A percentile compares a stretch with the other conserved stretches of the same genome.
These are phyloP conservation scores for Lepidotrigona ventralis DNA, from an alignment of 1,140 invertebrate species.

Conservation along the genomic window DNA sequence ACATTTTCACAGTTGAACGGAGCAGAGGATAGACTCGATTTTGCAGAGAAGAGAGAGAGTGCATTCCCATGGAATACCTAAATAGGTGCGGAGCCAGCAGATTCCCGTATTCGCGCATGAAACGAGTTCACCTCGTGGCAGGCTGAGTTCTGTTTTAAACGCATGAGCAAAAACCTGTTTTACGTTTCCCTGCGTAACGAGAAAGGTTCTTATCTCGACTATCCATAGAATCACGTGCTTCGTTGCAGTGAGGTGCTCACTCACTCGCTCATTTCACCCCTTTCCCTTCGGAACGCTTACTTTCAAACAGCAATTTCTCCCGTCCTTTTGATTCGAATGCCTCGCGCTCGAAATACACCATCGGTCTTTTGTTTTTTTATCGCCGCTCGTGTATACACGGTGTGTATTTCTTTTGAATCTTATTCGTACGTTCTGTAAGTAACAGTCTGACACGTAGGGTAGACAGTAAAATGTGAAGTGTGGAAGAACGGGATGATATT, in stretches of 20 bases:
- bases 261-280: not conserved
- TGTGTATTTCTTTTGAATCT: not conserved
- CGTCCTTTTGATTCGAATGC: constrained; percentile 7
- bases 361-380: not conserved
- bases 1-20: not conserved
- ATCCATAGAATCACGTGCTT: not conserved
- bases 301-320: not conserved
- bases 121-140: not conserved
- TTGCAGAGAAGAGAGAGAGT: too few species aligned
- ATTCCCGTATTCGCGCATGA: too few species aligned
- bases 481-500: too few species aligned
- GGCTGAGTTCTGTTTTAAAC: not conserved
- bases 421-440: not conserved
- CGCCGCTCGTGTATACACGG: not conserved
- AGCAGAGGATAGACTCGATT: not conserved
- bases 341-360: not conserved
- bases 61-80: not conserved
- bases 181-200: not conserved
- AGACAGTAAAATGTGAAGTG: too few species aligned
- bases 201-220: constrained; percentile 15
- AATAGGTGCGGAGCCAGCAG: not conserved
- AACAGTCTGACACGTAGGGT: not conserved
- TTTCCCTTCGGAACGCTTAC: not conserved
- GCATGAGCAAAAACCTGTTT: not conserved
- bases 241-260: not conserved